Base-by-base conservation (phyloP, 2,888 invertebrate species). In the Folsomia candida region DNA sequence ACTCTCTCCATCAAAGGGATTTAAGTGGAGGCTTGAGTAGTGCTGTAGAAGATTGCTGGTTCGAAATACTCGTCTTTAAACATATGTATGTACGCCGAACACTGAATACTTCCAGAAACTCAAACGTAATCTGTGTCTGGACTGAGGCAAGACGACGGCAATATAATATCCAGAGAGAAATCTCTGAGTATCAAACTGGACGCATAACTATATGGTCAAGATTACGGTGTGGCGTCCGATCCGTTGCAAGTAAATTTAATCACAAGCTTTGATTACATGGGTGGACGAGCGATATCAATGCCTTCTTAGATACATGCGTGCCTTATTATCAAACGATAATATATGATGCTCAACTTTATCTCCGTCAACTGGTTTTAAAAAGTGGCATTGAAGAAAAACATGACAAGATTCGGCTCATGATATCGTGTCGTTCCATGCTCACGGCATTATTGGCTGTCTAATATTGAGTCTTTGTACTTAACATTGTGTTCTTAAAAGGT, bases 401-500 rank as follows among this genome's bases (percentile, higher is more conserved):
- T 9, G 4, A 37, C 37, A 4, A 37, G 14, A 14, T 37, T 4
- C 37, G n/a, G n/a, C n/a, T n/a, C 18, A 47, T 47, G 4, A 18
- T 54, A 54, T 54, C 54, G 20, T 20, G 11, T 54, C 54, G 6
- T 54, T 9, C 37, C 37, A 37, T 37, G 37, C 37, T 14, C 6
- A 37, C 37, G 4, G 37, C 37, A 14, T 37, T 4, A 37, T 37
- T 37, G 37, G 37, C 37, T 37, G 37, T 37, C 37, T 37, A 4
- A 37, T 37, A 14, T 4, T 37, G 37, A 37, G 37, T 37, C 37
- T 37, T 37, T 37, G 14, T 37, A 14, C 14, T 37, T 37, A 37
- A 37, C 37, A 9, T 37, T 14, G 37, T 37, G 37, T 54, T 54
- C 54, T 54, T 54, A 65, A 65, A 65, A 65, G 28, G 26, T 51